Evolutionary conservation across 2,113 vertebrate genomes (phyloP).

Genomic region (Oncorhynchus mykiss): DNA sequence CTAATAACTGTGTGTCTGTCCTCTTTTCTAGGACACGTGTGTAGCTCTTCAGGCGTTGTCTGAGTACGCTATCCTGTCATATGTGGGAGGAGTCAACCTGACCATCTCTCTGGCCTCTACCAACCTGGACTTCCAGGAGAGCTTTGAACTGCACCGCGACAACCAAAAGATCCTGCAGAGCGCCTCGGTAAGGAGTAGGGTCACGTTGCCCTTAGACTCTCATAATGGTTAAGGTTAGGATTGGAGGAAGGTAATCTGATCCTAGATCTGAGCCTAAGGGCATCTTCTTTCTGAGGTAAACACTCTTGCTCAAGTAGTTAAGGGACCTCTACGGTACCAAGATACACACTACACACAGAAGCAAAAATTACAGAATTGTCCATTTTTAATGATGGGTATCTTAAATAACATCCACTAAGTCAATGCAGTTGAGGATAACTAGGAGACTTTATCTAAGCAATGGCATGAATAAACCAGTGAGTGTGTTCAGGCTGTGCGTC

Average conservation of each 20-base stretch:
- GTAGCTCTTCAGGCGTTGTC: constrained; percentile 91
- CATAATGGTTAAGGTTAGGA: background rate
- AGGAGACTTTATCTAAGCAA: background rate
- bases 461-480: background rate
- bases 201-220: background rate
- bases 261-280: background rate
- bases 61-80: constrained; percentile 93
- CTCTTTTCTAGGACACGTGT: constrained; percentile 82
- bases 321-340: background rate
- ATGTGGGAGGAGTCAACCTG: constrained; percentile 87
- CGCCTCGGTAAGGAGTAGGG: constrained; percentile 74
- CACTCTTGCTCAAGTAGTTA: background rate
- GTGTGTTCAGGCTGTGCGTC: background rate
- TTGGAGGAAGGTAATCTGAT: background rate
- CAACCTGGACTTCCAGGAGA: constrained; percentile 93
- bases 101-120: constrained; percentile 93
- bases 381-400: too few relatives aligned
- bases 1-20: background rate
- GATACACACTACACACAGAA: background rate
- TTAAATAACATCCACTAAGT: too few relatives aligned
- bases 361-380: background rate
- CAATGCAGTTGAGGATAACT: too few relatives aligned
- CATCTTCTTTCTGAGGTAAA: background rate
- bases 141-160: constrained; percentile 85
- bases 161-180: constrained; percentile 90